Evolutionary conservation across 1,140 invertebrate genomes (phyloP).

Genomic region (Ips typographus): DNA sequence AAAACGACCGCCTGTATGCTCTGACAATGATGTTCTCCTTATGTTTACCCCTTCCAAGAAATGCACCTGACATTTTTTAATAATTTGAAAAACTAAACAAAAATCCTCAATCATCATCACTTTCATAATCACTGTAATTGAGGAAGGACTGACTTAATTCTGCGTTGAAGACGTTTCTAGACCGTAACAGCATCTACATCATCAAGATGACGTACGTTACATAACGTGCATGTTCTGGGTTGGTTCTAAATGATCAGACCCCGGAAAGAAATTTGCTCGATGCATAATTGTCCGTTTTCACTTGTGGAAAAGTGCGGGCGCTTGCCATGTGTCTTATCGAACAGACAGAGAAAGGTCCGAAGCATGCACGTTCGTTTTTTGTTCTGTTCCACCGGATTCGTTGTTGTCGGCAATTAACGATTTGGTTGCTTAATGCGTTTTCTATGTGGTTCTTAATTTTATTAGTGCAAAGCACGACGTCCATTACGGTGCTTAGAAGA

Average conservation of each 20-base stretch:
- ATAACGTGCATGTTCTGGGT: neutral
- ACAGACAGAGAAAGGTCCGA: slow-evolving; percentile 12
- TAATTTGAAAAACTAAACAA: too few relatives aligned
- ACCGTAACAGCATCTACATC: too few relatives aligned
- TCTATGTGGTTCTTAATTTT: neutral
- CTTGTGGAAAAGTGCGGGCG: slow-evolving; percentile 23
- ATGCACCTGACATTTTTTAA: too few relatives aligned
- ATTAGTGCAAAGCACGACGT: too few relatives aligned
- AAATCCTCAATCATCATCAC: too few relatives aligned
- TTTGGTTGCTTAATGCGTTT: neutral
- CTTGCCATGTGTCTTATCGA: slow-evolving; percentile 12
- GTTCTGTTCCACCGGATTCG: neutral
- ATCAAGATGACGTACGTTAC: neutral
- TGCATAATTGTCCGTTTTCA: slow-evolving; percentile 25
- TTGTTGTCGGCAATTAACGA: slow-evolving; percentile 11
- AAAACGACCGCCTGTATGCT: too few relatives aligned
- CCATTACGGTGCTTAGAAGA: too few relatives aligned
- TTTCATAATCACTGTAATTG: too few relatives aligned
- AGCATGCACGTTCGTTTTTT: neutral
- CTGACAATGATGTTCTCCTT: too few relatives aligned
- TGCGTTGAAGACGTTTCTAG: too few relatives aligned
- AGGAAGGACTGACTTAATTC: too few relatives aligned
- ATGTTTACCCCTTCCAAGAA: too few relatives aligned
- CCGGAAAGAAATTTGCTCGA: slow-evolving; percentile 23
- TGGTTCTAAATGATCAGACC: slow-evolving; percentile 11